Evolutionary conservation across 2,113 vertebrate species (phyloP).

Genomic region (Arenaria interpres): DNA sequence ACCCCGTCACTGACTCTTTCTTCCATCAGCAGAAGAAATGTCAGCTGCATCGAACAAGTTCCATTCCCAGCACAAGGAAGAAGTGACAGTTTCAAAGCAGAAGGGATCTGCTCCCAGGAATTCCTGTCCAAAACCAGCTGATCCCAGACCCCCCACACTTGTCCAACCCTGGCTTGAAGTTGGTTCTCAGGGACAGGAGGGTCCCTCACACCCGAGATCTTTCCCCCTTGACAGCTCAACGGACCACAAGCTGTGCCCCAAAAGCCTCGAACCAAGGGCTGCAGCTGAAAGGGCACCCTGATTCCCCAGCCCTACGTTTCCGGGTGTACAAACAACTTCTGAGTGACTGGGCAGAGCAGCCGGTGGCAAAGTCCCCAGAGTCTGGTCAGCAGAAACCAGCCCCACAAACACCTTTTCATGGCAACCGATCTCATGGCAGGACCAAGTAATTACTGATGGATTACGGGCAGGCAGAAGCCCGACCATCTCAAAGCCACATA

Average conservation of each 20-base stretch:
- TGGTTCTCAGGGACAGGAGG: background rate
- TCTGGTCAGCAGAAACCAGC: background rate
- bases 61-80: background rate
- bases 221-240: background rate
- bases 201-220: background rate
- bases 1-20: background rate
- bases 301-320: background rate
- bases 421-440: background rate
- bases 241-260: background rate
- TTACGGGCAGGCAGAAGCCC: conserved; percentile 1
- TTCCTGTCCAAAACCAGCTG: background rate
- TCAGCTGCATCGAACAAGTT: background rate
- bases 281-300: rapidly evolving
- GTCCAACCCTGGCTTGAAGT: background rate
- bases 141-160: background rate
- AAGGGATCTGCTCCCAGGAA: background rate
- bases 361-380: background rate
- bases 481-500: background rate
- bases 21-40: background rate
- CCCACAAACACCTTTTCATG: background rate
- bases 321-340: rapidly evolving
- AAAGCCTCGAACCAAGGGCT: background rate
- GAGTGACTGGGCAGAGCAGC: background rate
- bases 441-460: conserved; percentile 35
- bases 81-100: background rate